phyloP scores from a whole-genome alignment of 2,797 vertebrate genomes.

The Paedocypris micromegethes region DNA sequence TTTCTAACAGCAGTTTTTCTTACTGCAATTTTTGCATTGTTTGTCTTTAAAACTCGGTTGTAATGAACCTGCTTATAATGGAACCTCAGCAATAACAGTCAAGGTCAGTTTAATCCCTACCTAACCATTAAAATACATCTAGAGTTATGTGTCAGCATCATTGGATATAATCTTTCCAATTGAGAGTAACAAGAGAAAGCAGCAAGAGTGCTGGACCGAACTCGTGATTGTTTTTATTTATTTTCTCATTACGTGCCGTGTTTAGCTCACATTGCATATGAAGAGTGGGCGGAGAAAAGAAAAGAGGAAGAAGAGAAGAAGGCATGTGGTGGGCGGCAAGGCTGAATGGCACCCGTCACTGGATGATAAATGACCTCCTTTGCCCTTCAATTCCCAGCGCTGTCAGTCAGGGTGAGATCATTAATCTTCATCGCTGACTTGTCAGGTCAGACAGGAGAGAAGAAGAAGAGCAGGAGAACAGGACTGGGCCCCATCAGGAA shows the following conservation, averaged over 20 bases:
- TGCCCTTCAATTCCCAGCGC: conserved; percentile 86
- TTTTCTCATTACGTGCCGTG: conserved; percentile 45
- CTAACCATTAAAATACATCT: no score
- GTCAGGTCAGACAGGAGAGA: conserved; percentile 76
- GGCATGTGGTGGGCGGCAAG: conserved; percentile 62
- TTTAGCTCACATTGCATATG: conserved; percentile 25
- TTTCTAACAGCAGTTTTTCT: no score
- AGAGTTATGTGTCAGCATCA: no score
- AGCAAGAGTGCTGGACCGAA: no score
- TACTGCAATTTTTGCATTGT: no score
- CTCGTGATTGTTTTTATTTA: no score
- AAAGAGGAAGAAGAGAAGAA: conserved; percentile 47
- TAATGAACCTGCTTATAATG: no score
- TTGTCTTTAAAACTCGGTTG: no score
- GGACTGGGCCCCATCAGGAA: conserved; percentile 16
- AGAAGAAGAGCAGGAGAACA: conserved; percentile 37
- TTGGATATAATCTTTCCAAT: no score
- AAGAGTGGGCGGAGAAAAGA: conserved; percentile 51
- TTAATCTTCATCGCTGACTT: conserved; percentile 97
- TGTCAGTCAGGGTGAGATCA: conserved; percentile 97
- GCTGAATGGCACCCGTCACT: conserved; percentile 99
- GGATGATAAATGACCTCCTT: conserved; percentile 97
- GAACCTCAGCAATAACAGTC: no score
- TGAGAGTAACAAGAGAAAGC: no score
- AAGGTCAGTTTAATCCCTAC: no score